These are phyloP conservation scores for Palythoa grandiflora DNA, from an alignment of 92 coral and sea anemone genomes.

Conservation along the genomic window DNA sequence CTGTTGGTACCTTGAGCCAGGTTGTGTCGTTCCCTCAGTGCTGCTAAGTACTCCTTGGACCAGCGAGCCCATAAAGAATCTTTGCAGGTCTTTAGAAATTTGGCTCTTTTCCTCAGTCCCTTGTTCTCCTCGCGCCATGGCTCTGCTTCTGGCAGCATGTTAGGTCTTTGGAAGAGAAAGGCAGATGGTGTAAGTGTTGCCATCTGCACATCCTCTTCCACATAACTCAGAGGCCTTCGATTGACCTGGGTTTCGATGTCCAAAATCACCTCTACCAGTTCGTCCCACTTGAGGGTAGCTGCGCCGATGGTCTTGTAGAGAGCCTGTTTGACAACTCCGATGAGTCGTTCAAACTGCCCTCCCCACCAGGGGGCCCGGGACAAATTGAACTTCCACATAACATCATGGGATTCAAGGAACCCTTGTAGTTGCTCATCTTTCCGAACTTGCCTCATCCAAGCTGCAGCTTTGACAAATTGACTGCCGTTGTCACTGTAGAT, in stretches of 20 bases:
- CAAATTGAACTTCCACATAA: conserved; percentile 62
- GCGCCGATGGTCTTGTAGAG: conserved; percentile 58
- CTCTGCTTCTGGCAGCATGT: conserved; percentile 47
- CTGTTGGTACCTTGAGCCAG: conserved; percentile 36
- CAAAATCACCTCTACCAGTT: conserved; percentile 57
- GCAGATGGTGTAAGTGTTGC: conserved; percentile 57
- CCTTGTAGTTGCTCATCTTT: conserved; percentile 50
- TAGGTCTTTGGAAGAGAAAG: conserved; percentile 53
- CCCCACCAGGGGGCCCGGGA: conserved; percentile 70
- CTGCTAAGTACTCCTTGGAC: conserved; percentile 47
- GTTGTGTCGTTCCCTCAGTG: conserved; percentile 64
- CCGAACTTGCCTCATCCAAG: conserved; percentile 56
- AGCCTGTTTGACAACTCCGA: conserved; percentile 55
- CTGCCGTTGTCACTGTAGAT: conserved; percentile 75
- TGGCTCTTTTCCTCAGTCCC: conserved; percentile 49
- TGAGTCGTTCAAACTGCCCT: conserved; percentile 66
- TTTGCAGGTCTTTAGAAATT: conserved; percentile 55
- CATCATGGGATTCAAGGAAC: conserved; percentile 62
- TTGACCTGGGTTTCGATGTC: conserved; percentile 65
- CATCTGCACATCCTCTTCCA: conserved; percentile 62
- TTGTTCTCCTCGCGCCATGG: conserved; percentile 43
- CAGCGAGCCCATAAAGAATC: conserved; percentile 60
- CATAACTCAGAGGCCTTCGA: conserved; percentile 59
- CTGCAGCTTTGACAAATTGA: conserved; percentile 61
- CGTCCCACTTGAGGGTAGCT: conserved; percentile 59